Evolutionary conservation across 1,140 invertebrate genomes (phyloP).

Genomic region (Lutraria rhynchaena): DNA sequence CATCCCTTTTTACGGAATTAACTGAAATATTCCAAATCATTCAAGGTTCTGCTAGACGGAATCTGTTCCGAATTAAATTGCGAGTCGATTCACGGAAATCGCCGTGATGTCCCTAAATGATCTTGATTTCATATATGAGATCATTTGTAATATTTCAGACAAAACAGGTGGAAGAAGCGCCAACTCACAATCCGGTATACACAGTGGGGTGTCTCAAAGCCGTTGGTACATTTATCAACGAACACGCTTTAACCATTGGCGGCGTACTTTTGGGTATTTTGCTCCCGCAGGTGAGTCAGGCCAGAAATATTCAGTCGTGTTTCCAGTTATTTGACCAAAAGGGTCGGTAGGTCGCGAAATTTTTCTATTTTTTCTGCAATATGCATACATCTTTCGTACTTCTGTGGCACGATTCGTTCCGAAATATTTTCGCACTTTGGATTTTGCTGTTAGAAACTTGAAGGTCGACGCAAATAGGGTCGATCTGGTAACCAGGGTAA

Average conservation of each 20-base stretch:
- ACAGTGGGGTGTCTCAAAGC: constrained; percentile 71
- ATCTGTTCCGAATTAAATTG: no score
- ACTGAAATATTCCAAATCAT: no score
- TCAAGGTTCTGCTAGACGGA: no score
- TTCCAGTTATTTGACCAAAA: not conserved
- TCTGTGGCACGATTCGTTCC: not conserved
- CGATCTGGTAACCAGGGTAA: no score
- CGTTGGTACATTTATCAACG: constrained; percentile 66
- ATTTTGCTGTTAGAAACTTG: not conserved
- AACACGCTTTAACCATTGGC: constrained; percentile 66
- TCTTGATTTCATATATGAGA: no score
- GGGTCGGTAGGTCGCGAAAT: no score
- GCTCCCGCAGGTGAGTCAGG: constrained; percentile 70
- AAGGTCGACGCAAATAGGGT: not conserved
- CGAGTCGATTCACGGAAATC: no score
- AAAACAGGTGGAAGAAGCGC: not conserved
- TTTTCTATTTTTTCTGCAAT: no score
- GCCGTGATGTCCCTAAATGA: no score
- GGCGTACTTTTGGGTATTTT: constrained; percentile 66
- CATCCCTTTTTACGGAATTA: no score
- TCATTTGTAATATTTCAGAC: no score
- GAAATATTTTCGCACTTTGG: not conserved
- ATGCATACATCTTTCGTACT: no score
- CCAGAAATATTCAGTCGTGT: not conserved
- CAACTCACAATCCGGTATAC: constrained; percentile 60